Percentiles rank a stretch among this genome's conserved stretches.
Conservation (phyloP, 30 jellyfish, hydroid and myxozoan genomes). For the Aurelia sp. region DNA sequence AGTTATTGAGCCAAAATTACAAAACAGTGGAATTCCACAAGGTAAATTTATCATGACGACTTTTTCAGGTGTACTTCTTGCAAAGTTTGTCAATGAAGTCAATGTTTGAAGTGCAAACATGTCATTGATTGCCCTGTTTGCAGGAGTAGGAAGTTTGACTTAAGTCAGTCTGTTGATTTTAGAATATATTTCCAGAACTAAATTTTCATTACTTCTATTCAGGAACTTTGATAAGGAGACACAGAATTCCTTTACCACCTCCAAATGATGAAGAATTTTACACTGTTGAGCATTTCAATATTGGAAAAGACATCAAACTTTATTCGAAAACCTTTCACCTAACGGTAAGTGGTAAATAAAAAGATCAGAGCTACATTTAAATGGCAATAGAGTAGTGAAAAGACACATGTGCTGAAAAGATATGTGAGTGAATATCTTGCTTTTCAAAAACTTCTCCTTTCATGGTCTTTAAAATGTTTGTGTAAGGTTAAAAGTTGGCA, state of each 20-base stretch:
- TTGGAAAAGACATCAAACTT: conserved; percentile 83
- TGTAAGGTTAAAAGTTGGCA: no score
- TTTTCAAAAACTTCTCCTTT: no score
- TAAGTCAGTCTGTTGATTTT: no score
- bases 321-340: conserved; percentile 79
- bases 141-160: no score
- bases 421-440: no score
- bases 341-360: conserved; percentile 41
- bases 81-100: no score
- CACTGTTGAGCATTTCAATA: conserved; percentile 90
- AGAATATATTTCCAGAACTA: no score
- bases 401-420: no score
- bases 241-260: conserved; percentile 89
- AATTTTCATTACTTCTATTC: no score
- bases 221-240: conserved; percentile 91
- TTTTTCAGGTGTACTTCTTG: background rate
- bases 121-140: no score
- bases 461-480: no score
- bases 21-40: conserved; percentile 95
- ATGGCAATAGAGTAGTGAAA: background rate
- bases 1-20: conserved; percentile 88
- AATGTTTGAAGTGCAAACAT: no score
- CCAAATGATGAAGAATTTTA: conserved; percentile 89
- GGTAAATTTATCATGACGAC: conserved; percentile 17
- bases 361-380: background rate